These are phyloP conservation scores for Vidua chalybeata DNA, from an alignment of 2,113 vertebrate species.

Conservation along the genomic window DNA sequence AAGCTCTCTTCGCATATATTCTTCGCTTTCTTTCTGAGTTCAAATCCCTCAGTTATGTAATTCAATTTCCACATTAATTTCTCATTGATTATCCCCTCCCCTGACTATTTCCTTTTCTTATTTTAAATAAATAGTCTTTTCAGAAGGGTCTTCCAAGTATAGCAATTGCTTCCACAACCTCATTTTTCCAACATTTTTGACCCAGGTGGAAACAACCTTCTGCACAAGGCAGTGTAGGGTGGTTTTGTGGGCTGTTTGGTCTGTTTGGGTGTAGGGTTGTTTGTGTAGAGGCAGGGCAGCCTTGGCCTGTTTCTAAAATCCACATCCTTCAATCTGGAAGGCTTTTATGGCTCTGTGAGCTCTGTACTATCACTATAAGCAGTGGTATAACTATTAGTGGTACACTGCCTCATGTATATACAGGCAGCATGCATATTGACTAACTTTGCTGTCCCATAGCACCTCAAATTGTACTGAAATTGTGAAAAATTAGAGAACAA, in stretches of 20 bases:
- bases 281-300: neutral
- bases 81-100: neutral
- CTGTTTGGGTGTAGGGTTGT: neutral
- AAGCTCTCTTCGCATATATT: neutral
- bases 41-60: neutral
- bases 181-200: neutral
- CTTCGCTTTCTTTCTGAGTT: neutral
- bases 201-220: neutral
- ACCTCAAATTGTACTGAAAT: neutral
- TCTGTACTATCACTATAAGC: neutral
- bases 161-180: neutral
- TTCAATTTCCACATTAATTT: neutral
- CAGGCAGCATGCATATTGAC: neutral
- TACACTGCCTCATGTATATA: rapidly evolving
- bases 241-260: neutral
- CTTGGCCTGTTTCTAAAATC: neutral
- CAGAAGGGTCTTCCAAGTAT: neutral
- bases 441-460: neutral
- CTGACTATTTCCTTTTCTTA: neutral
- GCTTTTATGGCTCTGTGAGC: neutral
- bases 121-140: neutral
- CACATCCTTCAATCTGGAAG: neutral
- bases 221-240: neutral
- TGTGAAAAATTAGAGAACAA: neutral
- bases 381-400: neutral